These are phyloP conservation scores for Oryzaephilus surinamensis DNA, from an alignment of 1,140 invertebrate genomes.

Conservation along the genomic window DNA sequence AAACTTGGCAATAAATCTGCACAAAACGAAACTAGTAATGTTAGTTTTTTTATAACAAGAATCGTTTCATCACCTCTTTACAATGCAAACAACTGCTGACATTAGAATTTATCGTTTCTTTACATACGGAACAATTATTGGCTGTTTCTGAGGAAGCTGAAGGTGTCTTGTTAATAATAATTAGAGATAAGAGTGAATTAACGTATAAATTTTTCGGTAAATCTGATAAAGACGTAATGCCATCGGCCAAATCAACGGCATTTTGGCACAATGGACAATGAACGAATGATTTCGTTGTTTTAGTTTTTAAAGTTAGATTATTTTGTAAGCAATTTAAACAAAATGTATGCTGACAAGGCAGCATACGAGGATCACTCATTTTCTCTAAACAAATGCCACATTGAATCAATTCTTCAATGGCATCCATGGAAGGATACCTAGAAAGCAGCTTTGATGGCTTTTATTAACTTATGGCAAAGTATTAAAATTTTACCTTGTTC, in stretches of 20 bases:
- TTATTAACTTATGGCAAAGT: too few relatives aligned
- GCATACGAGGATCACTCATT: slow-evolving; percentile 53
- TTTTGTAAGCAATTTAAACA: slow-evolving; percentile 52
- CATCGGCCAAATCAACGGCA: slow-evolving; percentile 32
- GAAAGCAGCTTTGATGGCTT: too few relatives aligned
- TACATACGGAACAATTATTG: slow-evolving; percentile 24
- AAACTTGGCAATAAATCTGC: slow-evolving; percentile 45
- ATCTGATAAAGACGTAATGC: slow-evolving; percentile 34
- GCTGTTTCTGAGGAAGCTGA: slow-evolving; percentile 27
- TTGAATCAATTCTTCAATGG: slow-evolving; percentile 54
- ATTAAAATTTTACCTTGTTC: background rate
- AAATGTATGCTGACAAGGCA: slow-evolving; percentile 69
- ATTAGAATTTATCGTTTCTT: slow-evolving; percentile 41
- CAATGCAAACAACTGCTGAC: slow-evolving; percentile 44
- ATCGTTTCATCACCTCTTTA: slow-evolving; percentile 38
- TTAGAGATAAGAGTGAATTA: slow-evolving; percentile 40
- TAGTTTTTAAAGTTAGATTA: slow-evolving; percentile 34
- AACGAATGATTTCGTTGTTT: slow-evolving; percentile 9
- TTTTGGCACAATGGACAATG: slow-evolving; percentile 27
- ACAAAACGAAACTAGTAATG: background rate
- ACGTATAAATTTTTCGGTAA: slow-evolving; percentile 49
- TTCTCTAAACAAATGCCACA: slow-evolving; percentile 62
- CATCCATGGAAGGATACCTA: slow-evolving; percentile 33
- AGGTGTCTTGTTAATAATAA: slow-evolving; percentile 17
- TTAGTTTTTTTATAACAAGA: slow-evolving; percentile 3